Base-by-base conservation (phyloP, 1,140 invertebrate genomes). In the Hylyphantes graminicola region DNA sequence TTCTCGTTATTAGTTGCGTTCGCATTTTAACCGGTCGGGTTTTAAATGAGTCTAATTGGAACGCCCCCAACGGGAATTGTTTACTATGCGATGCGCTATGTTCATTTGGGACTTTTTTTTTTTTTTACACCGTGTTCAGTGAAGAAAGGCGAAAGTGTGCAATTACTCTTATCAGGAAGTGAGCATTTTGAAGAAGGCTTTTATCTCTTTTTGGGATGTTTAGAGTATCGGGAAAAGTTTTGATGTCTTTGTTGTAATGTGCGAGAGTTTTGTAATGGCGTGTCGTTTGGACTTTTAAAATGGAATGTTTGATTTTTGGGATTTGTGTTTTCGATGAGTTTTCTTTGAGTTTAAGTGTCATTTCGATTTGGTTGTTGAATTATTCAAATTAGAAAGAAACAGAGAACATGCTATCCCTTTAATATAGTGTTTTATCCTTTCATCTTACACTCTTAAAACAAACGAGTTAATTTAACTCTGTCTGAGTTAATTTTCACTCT, bases 1-100 rank as follows among this genome's bases (percentile, higher is more conserved):
- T 78, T 64, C 50, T 64, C 11, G 59, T 78, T 78, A 78, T 78
- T 78, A 65, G 76, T 55, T 48, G 57, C n/a, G 17, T 78, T 15
- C 48, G 15, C 51, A n/a, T n/a, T 61, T 63, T 76, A 78, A 64
- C 48, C 59, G 59, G 17, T 50, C 50, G 61, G 17, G 61, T 63
- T 35, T 35, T 51, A 51, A 78, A 65, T 50, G 13, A 7, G 21
- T 53, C 67, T 78, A 67, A 78, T 78, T 78, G 48, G 50, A 35
- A 19, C 51, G 48, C 17, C 15, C 59, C 61, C 35, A 15, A 53
- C 11, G 17, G 63, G 19, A 19, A 13, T 57, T n/a, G 72, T 74
- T 74, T 74, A 57, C 57, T 21, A 74, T 74, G 12, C 57, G 57
- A 61, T 15, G 35, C 35, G 35, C 54, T 70, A 48, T 17, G n/a